Percentiles rank a stretch among this genome's conserved stretches.
Evolutionary conservation across 2,113 vertebrate species (phyloP).

Genomic region (Oriolus oriolus): DNA sequence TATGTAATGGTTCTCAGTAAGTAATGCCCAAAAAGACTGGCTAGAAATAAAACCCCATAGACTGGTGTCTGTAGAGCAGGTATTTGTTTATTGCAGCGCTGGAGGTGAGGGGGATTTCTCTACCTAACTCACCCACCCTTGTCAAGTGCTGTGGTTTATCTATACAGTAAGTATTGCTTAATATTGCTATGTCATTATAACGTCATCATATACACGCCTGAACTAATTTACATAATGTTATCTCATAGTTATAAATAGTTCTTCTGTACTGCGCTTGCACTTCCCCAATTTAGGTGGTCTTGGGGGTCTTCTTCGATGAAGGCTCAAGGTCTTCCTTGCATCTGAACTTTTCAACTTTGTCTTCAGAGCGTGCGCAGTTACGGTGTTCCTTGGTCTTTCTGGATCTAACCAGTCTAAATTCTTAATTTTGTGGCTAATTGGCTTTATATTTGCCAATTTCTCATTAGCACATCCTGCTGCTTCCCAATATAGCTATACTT

Average conservation of each 20-base stretch:
- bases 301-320: neutral
- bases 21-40: neutral
- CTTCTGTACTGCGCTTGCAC: rapidly evolving
- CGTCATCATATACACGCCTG: neutral
- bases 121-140: no score
- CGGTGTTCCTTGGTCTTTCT: neutral
- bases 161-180: neutral
- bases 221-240: neutral
- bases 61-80: neutral
- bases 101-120: neutral
- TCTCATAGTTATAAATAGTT: neutral
- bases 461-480: neutral
- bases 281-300: neutral
- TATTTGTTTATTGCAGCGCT: neutral
- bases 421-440: neutral
- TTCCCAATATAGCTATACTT: neutral
- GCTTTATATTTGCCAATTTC: neutral
- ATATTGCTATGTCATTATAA: neutral
- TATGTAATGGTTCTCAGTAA: neutral
- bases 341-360: neutral
- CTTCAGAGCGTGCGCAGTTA: neutral
- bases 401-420: neutral
- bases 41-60: neutral
- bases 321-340: neutral
- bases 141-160: neutral